Evolutionary conservation across 2,888 invertebrate genomes (phyloP).

Genomic region (Erebia ligea): DNA sequence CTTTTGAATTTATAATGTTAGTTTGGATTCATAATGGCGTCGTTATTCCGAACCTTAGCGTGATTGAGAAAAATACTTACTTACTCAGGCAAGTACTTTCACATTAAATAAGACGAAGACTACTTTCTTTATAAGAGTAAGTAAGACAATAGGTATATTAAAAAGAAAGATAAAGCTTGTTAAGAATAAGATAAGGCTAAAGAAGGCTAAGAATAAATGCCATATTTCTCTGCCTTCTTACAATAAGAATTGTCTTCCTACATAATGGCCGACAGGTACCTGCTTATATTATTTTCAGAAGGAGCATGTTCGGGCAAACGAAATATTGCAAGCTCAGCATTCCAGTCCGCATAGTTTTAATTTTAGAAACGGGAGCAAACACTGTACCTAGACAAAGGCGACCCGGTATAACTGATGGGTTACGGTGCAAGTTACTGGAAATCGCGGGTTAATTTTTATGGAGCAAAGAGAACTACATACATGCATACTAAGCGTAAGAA

Average conservation of each 20-base stretch:
- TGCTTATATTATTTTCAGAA: slow-evolving; percentile 35
- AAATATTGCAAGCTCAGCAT: slow-evolving; percentile 61
- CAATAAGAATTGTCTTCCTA: slow-evolving; percentile 2
- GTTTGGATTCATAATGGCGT: too few relatives aligned
- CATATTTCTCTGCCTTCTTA: slow-evolving; percentile 7
- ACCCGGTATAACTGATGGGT: slow-evolving; percentile 50
- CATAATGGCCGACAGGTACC: slow-evolving; percentile 23
- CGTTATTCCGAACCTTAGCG: too few relatives aligned
- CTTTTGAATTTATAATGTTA: too few relatives aligned
- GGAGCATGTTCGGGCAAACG: slow-evolving; percentile 47
- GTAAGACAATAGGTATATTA: not conserved
- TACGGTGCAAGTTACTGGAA: slow-evolving; percentile 37
- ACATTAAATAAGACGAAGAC: too few relatives aligned
- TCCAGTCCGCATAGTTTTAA: slow-evolving; percentile 80
- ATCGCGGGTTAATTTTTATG: slow-evolving; percentile 21
- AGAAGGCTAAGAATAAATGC: slow-evolving; percentile 1
- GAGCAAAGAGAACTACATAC: too few relatives aligned
- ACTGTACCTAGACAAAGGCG: slow-evolving; percentile 74
- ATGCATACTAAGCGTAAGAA: not conserved
- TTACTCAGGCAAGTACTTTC: too few relatives aligned
- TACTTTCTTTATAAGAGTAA: not conserved
- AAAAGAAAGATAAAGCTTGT: not conserved
- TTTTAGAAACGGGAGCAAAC: slow-evolving; percentile 80
- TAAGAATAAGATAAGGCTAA: not conserved
- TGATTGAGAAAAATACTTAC: too few relatives aligned